Evolutionary conservation across 1,140 invertebrate species (phyloP), one percentile per base, ranked within the genome.

Genomic region (Mercenaria mercenaria): DNA sequence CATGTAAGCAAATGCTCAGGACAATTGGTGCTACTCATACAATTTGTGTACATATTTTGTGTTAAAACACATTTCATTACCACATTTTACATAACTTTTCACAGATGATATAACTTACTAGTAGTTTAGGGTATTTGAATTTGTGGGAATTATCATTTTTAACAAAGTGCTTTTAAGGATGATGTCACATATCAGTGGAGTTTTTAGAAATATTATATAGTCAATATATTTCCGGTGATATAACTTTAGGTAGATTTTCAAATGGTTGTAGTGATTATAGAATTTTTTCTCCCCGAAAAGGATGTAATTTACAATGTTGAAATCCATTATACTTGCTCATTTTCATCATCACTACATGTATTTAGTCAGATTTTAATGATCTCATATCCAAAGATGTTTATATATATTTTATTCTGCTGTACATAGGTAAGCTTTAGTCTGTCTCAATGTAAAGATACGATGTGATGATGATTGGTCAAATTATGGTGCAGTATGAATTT

Each of bases 301-400:
- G n/a, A n/a, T n/a, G n/a, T 64, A 64, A 4, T 64, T 64, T 29
- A 29, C 26, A 4, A 64, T 20, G n/a, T n/a, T n/a, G 59, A 64
- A 64, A 64, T 64, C 59, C 59, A n/a, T 8, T 29, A 64, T 8
- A 64, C n/a, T 64, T 64, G 59, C 59, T 64, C 59, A 64, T 64
- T 56, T 13, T 64, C 52, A 56, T 64, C 59, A 8, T 64, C 52
- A 56, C 11, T n/a, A 8, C 52, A 56, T 56, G 10, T 56, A 23
- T 64, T 4, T 64, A 72, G 37, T 72, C 67, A 72, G 23, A 72
- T 1, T 29, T 20, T 39, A 39, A 20, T 72, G 67, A 72, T 72
- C 67, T 72, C 67, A 72, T 72, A 72, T 20, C 34, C 32, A 72
- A 72, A 72, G 67, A 72, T 37, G 34, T 72, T 72, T 72, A 29